Evolutionary conservation across 2,113 vertebrate species (phyloP).

Genomic region (Cervus canadensis): DNA sequence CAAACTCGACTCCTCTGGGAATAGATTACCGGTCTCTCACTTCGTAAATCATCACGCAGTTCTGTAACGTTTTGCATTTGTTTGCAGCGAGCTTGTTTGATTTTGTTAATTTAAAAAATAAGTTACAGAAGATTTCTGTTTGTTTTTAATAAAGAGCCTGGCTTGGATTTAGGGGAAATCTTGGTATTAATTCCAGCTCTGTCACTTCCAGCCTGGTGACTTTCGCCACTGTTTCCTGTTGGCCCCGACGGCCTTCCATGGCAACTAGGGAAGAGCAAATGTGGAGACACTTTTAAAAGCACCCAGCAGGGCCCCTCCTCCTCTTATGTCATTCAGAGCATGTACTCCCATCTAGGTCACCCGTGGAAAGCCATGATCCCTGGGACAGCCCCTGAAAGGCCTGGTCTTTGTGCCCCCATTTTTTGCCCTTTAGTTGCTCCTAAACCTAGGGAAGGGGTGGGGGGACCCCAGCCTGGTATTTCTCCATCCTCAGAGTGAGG

Average conservation of each 20-base stretch:
- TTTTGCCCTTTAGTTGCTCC: not conserved
- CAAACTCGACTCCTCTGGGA: not conserved
- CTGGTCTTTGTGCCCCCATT: not conserved
- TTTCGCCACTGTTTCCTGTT: not conserved
- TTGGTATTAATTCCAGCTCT: not conserved
- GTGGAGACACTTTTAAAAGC: not conserved
- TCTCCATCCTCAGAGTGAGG: not conserved
- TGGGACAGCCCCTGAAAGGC: not conserved
- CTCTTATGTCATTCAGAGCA: not conserved
- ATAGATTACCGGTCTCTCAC: not conserved
- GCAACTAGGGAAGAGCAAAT: not conserved
- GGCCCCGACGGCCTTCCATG: not conserved
- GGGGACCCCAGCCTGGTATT: not conserved
- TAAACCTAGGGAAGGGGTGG: not conserved
- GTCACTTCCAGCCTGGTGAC: slow-evolving; percentile 23
- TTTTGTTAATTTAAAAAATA: slow-evolving; percentile 21
- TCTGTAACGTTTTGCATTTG: slow-evolving; percentile 19
- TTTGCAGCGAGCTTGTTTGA: not conserved
- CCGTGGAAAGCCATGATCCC: not conserved
- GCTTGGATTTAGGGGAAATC: not conserved
- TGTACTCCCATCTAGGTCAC: not conserved
- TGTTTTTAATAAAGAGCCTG: slow-evolving; percentile 48
- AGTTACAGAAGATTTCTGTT: slow-evolving; percentile 15
- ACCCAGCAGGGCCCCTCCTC: not conserved
- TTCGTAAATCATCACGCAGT: not conserved